Base-by-base conservation (phyloP, 1,140 invertebrate species). In the Plectrocnemia conspersa region DNA sequence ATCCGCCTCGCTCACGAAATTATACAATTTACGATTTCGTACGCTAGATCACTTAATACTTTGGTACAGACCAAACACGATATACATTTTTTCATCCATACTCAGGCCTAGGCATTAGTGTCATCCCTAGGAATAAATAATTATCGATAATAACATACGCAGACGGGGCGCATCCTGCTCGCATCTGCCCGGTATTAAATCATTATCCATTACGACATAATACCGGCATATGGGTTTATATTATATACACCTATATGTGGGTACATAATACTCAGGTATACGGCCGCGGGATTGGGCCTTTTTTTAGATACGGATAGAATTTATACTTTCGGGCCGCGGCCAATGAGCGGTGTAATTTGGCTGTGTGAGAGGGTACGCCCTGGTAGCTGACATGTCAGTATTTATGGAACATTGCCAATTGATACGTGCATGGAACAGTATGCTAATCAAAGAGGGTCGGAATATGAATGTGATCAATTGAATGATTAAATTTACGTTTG, bases 141-240 rank as follows among this genome's bases (percentile, higher is more conserved):
- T 38, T 38, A 38, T 38, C 13, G 18, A 7, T 38, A 38, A 38
- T 38, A 38, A 38, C 13, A 38, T 4, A 9, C 10, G 13, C 10
- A 38, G 6, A 5, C 5, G 5, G 35, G 15, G 7, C 35, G 18
- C 35, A 38, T 38, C 35, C 35, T 38, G 35, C 35, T 38, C 35
- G 35, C 35, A 38, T 38, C 35, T 38, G 35, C 35, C 35, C 35
- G 35, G 35, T 38, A 38, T 38, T 38, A 38, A 38, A 38, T 38
- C 35, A 38, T 38, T 38, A 38, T 38, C 35, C 35, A 38, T 38
- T 38, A 38, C 35, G 35, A 38, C 35, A 38, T 38, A 38, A 38
- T 38, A 38, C 13, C 4, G 35, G 35, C 10, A 38, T 10, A 9
- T 10, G 35, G 18, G 18, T 16, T n/a, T n/a, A n/a, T n/a, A n/a